Evolutionary conservation across 2,113 vertebrate genomes (phyloP), one percentile per base, ranked within the genome.

Genomic region (Buteo buteo): DNA sequence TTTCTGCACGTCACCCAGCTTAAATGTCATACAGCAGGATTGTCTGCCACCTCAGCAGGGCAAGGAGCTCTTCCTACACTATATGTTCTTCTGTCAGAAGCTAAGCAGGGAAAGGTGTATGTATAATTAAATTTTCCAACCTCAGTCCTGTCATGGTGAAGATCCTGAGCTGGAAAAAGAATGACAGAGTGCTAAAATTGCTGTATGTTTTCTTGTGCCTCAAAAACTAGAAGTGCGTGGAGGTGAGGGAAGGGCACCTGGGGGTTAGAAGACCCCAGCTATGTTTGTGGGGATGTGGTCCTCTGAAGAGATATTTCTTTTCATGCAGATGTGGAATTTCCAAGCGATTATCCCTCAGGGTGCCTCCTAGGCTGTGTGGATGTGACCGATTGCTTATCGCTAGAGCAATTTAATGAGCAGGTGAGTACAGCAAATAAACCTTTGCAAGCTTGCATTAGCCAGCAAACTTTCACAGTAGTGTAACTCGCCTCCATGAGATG

Each of bases 361-460:
- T 99, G 99, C 97, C 98, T 99, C 93, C 96, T 99, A 49, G 99
- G 99, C 88, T 99, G 98, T 16, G 98, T 99, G 96, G 98, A 99
- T 2, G 42, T 99, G 96, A 98, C 82, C 7, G 99, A 99, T 88
- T 99, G 99, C 84, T 98, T 99, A 52, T 98, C 99, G 2, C 99
- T 99, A 93, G 99, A 99, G 77, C 99, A 99, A 86, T 99, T 99
- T 95, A 98, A 96, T 57, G 98, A 99, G 84, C 98, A 99, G 99
- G 99, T 99, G 71, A 98, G 99, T 98, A 40, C 74, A 78, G 57
- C 44, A 52, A 81, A 69, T 13, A 40, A 81, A 29, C n/a, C 69
- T 97, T 52, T 59, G 22, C 11, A 32, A 71, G 34, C 55, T 66
- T 62, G 44, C 20, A 8, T 31, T 64, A 45, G 65, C 40, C n/a